Base-by-base conservation (phyloP, 2,113 vertebrate genomes). In the Tragulus kanchil region DNA sequence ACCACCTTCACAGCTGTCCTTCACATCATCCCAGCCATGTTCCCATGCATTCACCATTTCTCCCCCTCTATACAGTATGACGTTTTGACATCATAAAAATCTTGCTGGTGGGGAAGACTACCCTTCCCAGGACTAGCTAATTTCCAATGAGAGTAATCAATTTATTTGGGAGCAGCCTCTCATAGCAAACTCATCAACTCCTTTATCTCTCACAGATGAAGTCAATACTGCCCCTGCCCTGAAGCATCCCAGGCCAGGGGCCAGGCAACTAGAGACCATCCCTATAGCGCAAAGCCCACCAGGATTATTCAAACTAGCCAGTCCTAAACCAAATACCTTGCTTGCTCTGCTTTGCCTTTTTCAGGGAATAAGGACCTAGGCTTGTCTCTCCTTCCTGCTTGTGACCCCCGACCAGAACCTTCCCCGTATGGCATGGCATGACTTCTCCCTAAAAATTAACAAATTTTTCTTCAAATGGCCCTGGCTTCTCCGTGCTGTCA, bases 21-120 rank as follows among this genome's bases (percentile, higher is more conserved):
- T 78, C 61, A 5, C 21, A 79, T 54, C 31, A 64, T 59, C 25
- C 56, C 77, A 84, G 88, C 8, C 56, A 77, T 36, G 17, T 65
- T 50, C 58, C 31, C 36, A 16, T 12, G 28, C 11, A 83, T 81
- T 81, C 59, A 78, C 62, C 42, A 54, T 36, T 79, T 3, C 3
- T 11, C 36, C 50, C 64, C 52, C 56, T 36, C 28, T 73, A 6
- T 54, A 92, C 36, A 23, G 17, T 85, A 73, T 45, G 31, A 42
- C 26, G 67, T 69, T 90, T 36, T 85, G 69, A 65, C 31, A 88
- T 88, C 25, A 58, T 90, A 62, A 95, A 93, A 94, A 83, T 69
- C 77, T 81, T 88, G 45, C n/a, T 82, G 58, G 58, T 13, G 8
- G n/a, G 8, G 58, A 1, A 25, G 21, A 88, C 23, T 50, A 14